A percentile compares a stretch with the other conserved stretches of the same genome.
Evolutionary conservation across 2,113 vertebrate species (phyloP).

Genomic region (Mugil cephalus): DNA sequence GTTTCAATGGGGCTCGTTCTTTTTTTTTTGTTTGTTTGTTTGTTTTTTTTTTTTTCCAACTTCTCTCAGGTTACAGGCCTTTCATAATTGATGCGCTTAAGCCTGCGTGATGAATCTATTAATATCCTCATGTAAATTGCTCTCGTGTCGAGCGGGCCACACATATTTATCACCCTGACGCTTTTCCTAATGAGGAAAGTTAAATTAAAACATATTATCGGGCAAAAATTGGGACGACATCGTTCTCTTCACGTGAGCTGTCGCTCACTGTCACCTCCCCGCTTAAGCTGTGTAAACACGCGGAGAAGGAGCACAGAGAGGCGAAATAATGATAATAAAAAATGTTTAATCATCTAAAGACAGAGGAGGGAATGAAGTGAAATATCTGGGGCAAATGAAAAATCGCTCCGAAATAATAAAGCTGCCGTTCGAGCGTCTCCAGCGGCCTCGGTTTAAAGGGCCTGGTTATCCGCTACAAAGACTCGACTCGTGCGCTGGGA

Average conservation of each 20-base stretch:
- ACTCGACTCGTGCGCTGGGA: constrained; percentile 52
- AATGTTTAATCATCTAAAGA: constrained; percentile 71
- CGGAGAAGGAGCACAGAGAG: constrained; percentile 35
- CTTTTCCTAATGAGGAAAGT: constrained; percentile 75
- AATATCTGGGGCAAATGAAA: constrained; percentile 80
- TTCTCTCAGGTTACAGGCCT: constrained; percentile 77
- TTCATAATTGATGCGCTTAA: constrained; percentile 79
- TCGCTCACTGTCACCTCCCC: constrained; percentile 35
- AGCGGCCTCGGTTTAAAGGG: constrained; percentile 47
- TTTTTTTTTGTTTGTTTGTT: background rate
- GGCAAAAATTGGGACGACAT: constrained; percentile 51
- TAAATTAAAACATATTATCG: constrained; percentile 79
- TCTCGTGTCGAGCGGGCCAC: constrained; percentile 67
- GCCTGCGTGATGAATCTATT: constrained; percentile 76
- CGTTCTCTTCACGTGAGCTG: constrained; percentile 34
- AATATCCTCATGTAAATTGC: constrained; percentile 80
- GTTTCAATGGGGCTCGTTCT: constrained; percentile 69
- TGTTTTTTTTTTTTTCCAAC: constrained; percentile 12
- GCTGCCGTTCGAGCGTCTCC: constrained; percentile 59
- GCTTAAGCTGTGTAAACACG: constrained; percentile 38
- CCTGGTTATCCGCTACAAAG: constrained; percentile 70
- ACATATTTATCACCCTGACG: constrained; percentile 76
- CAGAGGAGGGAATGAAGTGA: constrained; percentile 61
- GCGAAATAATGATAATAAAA: background rate
- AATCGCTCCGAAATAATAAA: constrained; percentile 68